Evolutionary conservation across 1,140 invertebrate species (phyloP).

Genomic region (Ganaspis sp.): DNA sequence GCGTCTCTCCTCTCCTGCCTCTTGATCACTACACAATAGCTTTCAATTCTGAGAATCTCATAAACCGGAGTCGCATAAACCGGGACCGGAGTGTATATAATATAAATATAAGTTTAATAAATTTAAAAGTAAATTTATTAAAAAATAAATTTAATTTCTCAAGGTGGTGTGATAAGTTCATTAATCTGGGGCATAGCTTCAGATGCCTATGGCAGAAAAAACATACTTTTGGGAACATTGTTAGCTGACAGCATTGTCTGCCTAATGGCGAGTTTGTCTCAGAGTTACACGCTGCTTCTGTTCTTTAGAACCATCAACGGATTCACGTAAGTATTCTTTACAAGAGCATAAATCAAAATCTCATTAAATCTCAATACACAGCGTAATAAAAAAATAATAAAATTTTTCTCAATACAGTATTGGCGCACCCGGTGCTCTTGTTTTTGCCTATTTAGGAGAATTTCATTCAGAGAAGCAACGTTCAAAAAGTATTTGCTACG

Average conservation of each 20-base stretch:
- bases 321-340: conserved; percentile 75
- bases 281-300: conserved; percentile 75
- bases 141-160: conserved; percentile 33
- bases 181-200: conserved; percentile 82
- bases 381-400: conserved; percentile 16
- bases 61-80: too few species aligned
- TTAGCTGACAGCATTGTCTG: conserved; percentile 79
- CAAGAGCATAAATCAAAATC: background rate
- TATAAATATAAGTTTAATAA: too few species aligned
- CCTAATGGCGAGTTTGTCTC: conserved; percentile 74
- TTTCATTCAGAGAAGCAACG: conserved; percentile 78
- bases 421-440: conserved; percentile 80
- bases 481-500: conserved; percentile 78
- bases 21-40: too few species aligned
- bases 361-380: background rate
- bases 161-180: conserved; percentile 78
- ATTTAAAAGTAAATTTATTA: conserved; percentile 30
- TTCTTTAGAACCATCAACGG: conserved; percentile 77
- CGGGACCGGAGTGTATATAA: too few species aligned
- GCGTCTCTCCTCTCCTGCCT: too few species aligned
- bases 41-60: too few species aligned
- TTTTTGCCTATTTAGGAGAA: conserved; percentile 81
- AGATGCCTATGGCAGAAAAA: conserved; percentile 80
- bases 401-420: conserved; percentile 58
- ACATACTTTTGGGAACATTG: conserved; percentile 79